phyloP scores from a whole-genome alignment of 1,140 invertebrate species.

The Vanessa atalanta region DNA sequence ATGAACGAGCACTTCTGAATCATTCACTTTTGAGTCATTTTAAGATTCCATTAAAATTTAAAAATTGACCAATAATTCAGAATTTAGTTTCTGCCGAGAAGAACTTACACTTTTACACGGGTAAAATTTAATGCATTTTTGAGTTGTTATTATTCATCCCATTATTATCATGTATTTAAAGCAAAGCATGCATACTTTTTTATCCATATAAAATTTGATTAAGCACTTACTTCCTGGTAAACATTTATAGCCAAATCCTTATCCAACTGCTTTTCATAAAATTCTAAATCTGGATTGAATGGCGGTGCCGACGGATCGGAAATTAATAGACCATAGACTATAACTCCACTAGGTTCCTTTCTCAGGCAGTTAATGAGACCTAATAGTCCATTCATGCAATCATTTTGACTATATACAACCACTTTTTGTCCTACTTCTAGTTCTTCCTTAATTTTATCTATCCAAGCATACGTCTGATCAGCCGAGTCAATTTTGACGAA shows the following conservation, averaged over 20 bases:
- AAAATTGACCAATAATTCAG: no score
- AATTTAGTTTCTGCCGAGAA: no score
- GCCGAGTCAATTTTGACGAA: slow-evolving; percentile 62
- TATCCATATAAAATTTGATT: not conserved
- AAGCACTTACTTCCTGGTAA: slow-evolving; percentile 81
- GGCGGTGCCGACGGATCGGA: slow-evolving; percentile 84
- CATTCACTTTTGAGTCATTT: no score
- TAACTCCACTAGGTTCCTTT: slow-evolving; percentile 69
- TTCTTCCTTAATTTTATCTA: slow-evolving; percentile 79
- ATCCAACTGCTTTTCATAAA: slow-evolving; percentile 84
- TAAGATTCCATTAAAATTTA: no score
- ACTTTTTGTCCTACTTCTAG: slow-evolving; percentile 81
- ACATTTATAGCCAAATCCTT: slow-evolving; percentile 92
- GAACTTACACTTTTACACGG: no score
- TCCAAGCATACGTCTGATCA: slow-evolving; percentile 67
- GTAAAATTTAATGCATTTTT: no score
- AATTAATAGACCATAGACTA: slow-evolving; percentile 84
- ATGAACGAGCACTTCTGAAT: no score
- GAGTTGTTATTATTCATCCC: no score
- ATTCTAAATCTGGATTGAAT: slow-evolving; percentile 83
- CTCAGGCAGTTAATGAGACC: slow-evolving; percentile 89
- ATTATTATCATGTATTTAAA: no score
- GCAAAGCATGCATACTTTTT: not conserved
- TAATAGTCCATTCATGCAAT: slow-evolving; percentile 87
- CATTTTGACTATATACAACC: slow-evolving; percentile 83